Evolutionary conservation across 2,797 vertebrate species (phyloP).

Genomic region (Myoxocephalus aenaeus): DNA sequence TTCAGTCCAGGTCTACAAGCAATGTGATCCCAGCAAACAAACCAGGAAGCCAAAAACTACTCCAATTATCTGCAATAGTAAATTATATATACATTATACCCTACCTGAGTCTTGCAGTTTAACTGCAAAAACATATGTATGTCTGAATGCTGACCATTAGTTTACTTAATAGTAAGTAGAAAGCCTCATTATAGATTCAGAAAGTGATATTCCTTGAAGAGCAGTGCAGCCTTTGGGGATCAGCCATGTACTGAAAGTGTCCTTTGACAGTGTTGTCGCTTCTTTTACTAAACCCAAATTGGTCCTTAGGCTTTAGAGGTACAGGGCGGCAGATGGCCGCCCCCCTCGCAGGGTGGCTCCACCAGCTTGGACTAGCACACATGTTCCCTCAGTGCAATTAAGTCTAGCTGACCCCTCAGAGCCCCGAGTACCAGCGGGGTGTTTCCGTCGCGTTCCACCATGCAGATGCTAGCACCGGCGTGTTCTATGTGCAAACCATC

Average conservation of each 20-base stretch:
- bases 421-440: constrained; percentile 73
- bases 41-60: not conserved
- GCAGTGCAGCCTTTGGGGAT: constrained; percentile 24
- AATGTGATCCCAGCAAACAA: not conserved
- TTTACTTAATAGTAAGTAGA: not conserved
- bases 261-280: constrained; percentile 50
- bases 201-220: constrained; percentile 10
- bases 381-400: constrained; percentile 82
- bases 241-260: constrained; percentile 24
- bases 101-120: not conserved
- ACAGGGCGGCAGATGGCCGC: constrained; percentile 75
- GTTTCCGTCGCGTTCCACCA: constrained; percentile 73
- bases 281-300: constrained; percentile 63
- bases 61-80: not conserved
- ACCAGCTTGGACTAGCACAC: constrained; percentile 77
- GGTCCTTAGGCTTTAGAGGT: constrained; percentile 65
- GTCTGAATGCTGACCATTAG: not conserved
- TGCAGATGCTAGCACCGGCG: constrained; percentile 76
- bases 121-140: not conserved
- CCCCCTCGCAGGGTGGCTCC: constrained; percentile 62
- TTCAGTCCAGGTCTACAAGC: not conserved
- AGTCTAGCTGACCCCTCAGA: constrained; percentile 81
- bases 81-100: not conserved
- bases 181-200: not conserved
- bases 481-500: constrained; percentile 52